A percentile compares a stretch with the other conserved stretches of the same genome.
Evolutionary conservation across 2,797 vertebrate species (phyloP).

Genomic region (Propithecus deckenii): DNA sequence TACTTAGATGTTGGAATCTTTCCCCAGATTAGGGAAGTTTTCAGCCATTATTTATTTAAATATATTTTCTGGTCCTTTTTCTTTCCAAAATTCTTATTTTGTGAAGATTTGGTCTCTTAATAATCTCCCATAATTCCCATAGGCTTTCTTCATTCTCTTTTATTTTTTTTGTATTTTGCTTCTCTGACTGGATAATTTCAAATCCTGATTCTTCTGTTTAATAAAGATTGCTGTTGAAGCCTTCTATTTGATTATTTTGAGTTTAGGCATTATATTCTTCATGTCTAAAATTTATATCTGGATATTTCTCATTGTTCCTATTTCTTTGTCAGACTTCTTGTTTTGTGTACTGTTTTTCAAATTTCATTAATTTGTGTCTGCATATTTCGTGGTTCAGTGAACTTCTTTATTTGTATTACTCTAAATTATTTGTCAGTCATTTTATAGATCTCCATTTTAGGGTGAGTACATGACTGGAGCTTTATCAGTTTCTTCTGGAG

Average conservation of each 20-base stretch:
- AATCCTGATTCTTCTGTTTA: not conserved
- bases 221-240: not conserved
- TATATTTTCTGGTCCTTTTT: not conserved
- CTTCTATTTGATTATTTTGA: not conserved
- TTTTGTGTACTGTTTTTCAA: not conserved
- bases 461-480: not conserved
- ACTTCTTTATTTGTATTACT: not conserved
- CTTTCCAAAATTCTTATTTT: not conserved
- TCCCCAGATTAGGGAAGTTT: not conserved
- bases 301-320: not conserved
- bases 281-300: not conserved
- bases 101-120: not conserved
- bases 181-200: not conserved
- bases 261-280: not conserved
- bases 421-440: not conserved
- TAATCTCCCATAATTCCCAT: not conserved
- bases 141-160: not conserved
- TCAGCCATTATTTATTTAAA: not conserved
- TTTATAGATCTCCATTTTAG: not conserved
- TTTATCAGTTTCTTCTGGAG: not conserved
- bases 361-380: not conserved
- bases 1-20: not conserved
- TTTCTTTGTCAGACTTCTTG: not conserved
- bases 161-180: not conserved
- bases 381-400: not conserved